Evolutionary conservation across 2,797 vertebrate species (phyloP), one percentile per base, ranked within the genome.

Genomic region (Apodemus agrarius): DNA sequence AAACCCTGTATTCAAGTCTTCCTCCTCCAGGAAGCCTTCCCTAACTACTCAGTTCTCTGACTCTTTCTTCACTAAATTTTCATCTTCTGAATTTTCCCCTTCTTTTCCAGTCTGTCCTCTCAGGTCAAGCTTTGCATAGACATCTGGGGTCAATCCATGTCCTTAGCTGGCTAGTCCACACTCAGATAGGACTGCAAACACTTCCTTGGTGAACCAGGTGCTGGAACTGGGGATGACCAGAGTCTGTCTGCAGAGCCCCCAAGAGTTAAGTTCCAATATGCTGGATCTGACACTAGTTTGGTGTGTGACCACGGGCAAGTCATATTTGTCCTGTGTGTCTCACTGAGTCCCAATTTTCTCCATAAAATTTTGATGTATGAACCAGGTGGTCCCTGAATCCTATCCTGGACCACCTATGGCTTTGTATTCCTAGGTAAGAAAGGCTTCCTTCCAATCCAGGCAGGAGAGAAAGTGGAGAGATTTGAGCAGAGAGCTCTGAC

Each of bases 21-120:
- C 54, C 46, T 92, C 61, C 37, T 93, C 63, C 29, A 82, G 75
- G 81, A 95, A 92, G 79, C 1, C 34, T 93, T 89, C 67, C 84
- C 26, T 82, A 89, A 78, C 63, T 59, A 72, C 72, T 91, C 34
- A n/a, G 6, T 6, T 76, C 16, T 59, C 75, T 63, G 61, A n/a
- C 29, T 40, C 2, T 85, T 78, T 61, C 61, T 91, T 90, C 46
- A 11, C 31, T 52, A 52, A n/a, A 31, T 34, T 11, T 65, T 6
- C 24, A 11, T 92, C 82, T 86, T 84, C 37, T 29, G 57, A 34
- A 6, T 79, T 10, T 86, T 6, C 57, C 7, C 4, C 7, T 6
- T 75, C 24, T 29, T 83, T 19, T 61, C 52, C 21, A 46, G 3
- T 21, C 3, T 31, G 16, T 76, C 13, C 34, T 57, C 46, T 19